Base-by-base conservation (phyloP, 2,888 invertebrate genomes). In the Hyalella azteca region DNA sequence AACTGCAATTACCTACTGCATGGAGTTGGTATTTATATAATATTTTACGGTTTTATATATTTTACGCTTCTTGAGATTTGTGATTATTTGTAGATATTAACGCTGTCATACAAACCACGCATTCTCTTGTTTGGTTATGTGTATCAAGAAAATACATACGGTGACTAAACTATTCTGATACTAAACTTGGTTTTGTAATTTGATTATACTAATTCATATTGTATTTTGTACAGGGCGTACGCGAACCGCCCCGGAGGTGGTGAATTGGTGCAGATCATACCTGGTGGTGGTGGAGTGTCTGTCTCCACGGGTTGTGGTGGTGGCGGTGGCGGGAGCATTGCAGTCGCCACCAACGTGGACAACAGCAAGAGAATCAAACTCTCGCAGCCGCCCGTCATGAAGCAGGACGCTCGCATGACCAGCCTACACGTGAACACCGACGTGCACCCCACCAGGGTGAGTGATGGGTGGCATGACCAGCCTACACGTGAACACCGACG, bases 311-410 rank as follows among this genome's bases (percentile, higher is more conserved):
- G 40, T 22, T 22, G 41, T 41, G 75, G 75, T 0, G 75, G 75
- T n/a, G 75, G 40, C 0, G 75, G 75, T n/a, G 75, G 41, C 22
- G 80, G 77, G 79, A 79, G 79, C 48, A 66, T 82, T 48, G 80
- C 82, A 7, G 79, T 82, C 22, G 79, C 78, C 54, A 82, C 81
- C 29, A 79, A 79, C 29, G 79, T 84, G 48, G 84, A 84, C 82
- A 81, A 81, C 76, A 80, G 81, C 77, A 84, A 84, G 32, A 50
- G 84, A n/a, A 84, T 84, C 39, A 84, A 82, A 77, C 73, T 84
- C 29, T 39, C 79, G 39, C 75, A 73, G 22, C 78, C 79, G 15
- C 75, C 40, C 19, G 75, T 32, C 26, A 59, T 78, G 60, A 84
- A 84, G 79, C 82, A 73, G 13, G 83, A 83, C 29, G 54, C 45